Evolutionary conservation across 2,797 vertebrate species (phyloP).

Genomic region (Siniperca obscura): DNA sequence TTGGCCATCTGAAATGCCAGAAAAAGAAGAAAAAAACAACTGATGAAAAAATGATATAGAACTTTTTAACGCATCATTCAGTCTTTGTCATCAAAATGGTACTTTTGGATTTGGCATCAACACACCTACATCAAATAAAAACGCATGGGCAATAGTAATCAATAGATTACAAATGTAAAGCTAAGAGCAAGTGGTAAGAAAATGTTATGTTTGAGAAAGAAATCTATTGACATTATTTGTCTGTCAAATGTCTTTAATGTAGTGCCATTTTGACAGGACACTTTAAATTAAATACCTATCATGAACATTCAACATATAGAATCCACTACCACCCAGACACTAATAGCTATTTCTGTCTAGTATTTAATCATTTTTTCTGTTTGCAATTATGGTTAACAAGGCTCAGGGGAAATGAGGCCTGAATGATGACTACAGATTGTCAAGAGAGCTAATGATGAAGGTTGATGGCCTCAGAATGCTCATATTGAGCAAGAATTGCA

Average conservation of each 20-base stretch:
- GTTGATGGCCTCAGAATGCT: conserved; percentile 1
- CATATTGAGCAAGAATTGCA: not conserved
- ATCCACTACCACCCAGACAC: conserved; percentile 19
- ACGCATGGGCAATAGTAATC: not conserved
- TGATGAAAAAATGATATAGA: too few species aligned
- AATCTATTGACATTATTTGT: not conserved
- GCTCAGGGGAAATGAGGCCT: conserved; percentile 36
- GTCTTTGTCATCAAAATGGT: not conserved
- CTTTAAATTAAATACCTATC: conserved; percentile 13
- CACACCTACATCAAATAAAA: not conserved
- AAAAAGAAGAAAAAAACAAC: too few species aligned
- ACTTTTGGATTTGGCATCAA: not conserved
- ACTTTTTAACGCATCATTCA: too few species aligned
- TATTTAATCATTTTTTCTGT: conserved; percentile 17
- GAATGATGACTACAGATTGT: conserved; percentile 45
- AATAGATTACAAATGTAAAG: not conserved
- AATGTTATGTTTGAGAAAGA: too few species aligned
- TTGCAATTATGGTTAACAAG: conserved; percentile 39
- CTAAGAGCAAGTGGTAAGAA: not conserved
- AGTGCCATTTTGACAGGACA: not conserved
- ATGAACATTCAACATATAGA: conserved; percentile 16
- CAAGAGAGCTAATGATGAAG: conserved; percentile 24
- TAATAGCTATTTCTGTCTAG: conserved; percentile 18
- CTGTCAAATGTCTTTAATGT: not conserved
- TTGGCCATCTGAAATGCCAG: too few species aligned